phyloP scores from a whole-genome alignment of 1,140 invertebrate genomes.

The Rhynchophorus ferrugineus region DNA sequence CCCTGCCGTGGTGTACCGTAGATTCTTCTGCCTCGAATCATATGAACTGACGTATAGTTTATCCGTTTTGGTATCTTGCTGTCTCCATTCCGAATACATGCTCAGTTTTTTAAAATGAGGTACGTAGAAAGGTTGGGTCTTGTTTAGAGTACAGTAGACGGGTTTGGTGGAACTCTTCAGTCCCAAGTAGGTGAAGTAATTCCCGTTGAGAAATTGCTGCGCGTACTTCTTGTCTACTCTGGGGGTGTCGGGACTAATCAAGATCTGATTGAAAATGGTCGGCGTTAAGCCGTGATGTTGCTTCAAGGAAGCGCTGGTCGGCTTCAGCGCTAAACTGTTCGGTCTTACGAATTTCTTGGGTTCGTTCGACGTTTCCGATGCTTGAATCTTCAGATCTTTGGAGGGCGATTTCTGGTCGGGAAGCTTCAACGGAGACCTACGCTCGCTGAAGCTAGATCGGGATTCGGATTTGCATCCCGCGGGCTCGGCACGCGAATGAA shows the following conservation, averaged over 20 bases:
- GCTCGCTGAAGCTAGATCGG: neutral
- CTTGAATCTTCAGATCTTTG: neutral
- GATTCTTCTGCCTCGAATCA: constrained; percentile 65
- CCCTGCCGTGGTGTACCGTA: constrained; percentile 51
- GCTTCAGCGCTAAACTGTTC: constrained; percentile 70
- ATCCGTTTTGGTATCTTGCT: constrained; percentile 38
- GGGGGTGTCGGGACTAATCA: constrained; percentile 85
- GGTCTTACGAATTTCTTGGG: constrained; percentile 65
- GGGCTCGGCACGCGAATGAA: neutral
- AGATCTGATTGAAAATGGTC: constrained; percentile 64
- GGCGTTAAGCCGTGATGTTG: constrained; percentile 68
- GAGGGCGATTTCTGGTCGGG: constrained; percentile 4
- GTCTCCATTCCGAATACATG: constrained; percentile 95
- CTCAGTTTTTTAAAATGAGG: constrained; percentile 83
- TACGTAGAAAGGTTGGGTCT: constrained; percentile 92
- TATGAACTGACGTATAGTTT: constrained; percentile 44
- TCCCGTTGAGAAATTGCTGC: constrained; percentile 80
- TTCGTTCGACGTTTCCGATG: constrained; percentile 10
- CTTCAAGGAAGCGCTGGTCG: constrained; percentile 70
- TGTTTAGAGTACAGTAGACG: constrained; percentile 87
- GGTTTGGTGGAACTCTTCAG: constrained; percentile 83
- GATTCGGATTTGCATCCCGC: neutral
- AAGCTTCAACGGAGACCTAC: neutral
- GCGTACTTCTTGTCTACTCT: constrained; percentile 79
- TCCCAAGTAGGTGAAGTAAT: constrained; percentile 87